Conservation (phyloP, 2,888 invertebrate species). For the Apantesis nais region DNA sequence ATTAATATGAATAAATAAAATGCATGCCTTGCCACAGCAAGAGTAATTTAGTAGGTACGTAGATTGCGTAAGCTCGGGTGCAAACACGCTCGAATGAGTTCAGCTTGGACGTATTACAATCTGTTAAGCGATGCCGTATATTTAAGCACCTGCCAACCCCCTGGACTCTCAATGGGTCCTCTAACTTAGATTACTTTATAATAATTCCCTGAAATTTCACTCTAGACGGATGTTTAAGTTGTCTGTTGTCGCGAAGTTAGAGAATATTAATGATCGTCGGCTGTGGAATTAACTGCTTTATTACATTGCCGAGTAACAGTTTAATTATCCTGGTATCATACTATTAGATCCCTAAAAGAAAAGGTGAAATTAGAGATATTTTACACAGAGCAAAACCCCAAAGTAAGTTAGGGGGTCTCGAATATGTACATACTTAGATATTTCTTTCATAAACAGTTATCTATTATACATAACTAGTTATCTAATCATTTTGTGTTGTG, state of each 20-base stretch:
- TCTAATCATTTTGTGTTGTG: not conserved
- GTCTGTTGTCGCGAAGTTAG: slow-evolving; percentile 71
- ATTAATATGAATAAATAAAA: slow-evolving; percentile 17
- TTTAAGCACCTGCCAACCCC: slow-evolving; percentile 80
- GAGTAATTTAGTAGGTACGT: slow-evolving; percentile 62
- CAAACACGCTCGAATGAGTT: slow-evolving; percentile 63
- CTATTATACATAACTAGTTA: not conserved
- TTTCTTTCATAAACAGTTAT: not conserved
- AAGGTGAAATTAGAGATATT: not conserved
- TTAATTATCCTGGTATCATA: slow-evolving; percentile 62
- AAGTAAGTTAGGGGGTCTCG: no score
- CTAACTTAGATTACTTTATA: slow-evolving; percentile 84
- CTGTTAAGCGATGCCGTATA: slow-evolving; percentile 65
- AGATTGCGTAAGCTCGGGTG: slow-evolving; percentile 62
- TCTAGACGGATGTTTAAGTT: slow-evolving; percentile 75
- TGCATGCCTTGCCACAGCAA: slow-evolving; percentile 41
- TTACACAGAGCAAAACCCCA: no score
- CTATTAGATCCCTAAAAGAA: slow-evolving; percentile 16
- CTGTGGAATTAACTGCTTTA: slow-evolving; percentile 63
- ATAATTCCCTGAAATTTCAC: slow-evolving; percentile 75
- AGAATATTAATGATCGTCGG: slow-evolving; percentile 69
- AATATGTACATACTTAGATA: no score
- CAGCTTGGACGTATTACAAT: slow-evolving; percentile 66
- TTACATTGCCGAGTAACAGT: slow-evolving; percentile 61
- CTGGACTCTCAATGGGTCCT: slow-evolving; percentile 67